Conservation (phyloP, 2,888 invertebrate genomes). For the Folsomia candida region DNA sequence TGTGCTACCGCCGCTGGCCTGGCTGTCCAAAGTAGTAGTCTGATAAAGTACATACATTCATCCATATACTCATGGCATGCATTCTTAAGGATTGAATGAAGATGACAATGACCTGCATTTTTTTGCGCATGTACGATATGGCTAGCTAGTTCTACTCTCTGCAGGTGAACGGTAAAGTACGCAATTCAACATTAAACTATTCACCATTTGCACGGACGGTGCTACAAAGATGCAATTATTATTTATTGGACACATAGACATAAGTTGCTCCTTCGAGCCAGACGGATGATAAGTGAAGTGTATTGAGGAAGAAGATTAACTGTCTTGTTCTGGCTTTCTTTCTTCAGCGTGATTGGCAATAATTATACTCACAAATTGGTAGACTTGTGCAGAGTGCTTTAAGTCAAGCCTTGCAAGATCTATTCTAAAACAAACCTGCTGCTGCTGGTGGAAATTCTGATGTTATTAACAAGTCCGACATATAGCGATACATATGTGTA, state of each 20-base stretch:
- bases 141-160: neutral
- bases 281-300: neutral
- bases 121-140: neutral
- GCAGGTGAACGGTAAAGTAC: slow-evolving; percentile 1
- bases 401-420: too few species aligned
- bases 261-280: neutral
- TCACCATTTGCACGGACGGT: neutral
- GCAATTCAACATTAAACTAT: neutral
- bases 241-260: slow-evolving; percentile 10
- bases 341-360: neutral
- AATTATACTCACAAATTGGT: too few species aligned
- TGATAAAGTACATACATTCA: too few species aligned
- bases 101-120: slow-evolving; percentile 18
- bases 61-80: neutral
- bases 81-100: neutral
- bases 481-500: neutral
- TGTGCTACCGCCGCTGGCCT: too few species aligned
- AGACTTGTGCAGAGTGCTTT: too few species aligned
- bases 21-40: too few species aligned
- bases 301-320: neutral
- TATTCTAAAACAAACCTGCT: too few species aligned
- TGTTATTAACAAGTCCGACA: neutral
- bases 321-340: neutral
- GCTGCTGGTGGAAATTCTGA: neutral
- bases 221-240: neutral